A percentile compares a stretch with the other conserved stretches of the same genome.
Conservation (phyloP, 2,888 invertebrate species). For the Priocnemis perturbator region DNA sequence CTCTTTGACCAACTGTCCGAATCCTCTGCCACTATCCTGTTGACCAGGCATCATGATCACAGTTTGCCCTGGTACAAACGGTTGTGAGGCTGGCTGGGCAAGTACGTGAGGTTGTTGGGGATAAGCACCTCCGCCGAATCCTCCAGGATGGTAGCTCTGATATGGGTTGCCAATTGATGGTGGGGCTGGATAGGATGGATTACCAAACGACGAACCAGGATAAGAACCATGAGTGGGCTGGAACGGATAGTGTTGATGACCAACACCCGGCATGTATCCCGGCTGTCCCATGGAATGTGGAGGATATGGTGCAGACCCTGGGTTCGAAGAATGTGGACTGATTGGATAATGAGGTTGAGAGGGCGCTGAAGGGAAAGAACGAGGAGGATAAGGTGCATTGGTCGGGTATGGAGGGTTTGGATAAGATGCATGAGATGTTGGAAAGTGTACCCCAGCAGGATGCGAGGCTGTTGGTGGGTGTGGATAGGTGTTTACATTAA, state of each 20-base stretch:
- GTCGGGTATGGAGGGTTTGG: no score
- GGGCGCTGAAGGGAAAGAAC: no score
- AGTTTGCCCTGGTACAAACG: constrained; percentile 60
- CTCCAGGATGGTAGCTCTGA: constrained; percentile 36
- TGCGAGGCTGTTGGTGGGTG: not conserved
- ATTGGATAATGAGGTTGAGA: not conserved
- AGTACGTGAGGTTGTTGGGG: constrained; percentile 51
- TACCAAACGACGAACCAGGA: constrained; percentile 19
- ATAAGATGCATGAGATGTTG: no score
- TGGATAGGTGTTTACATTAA: constrained; percentile 37
- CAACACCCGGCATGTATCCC: no score
- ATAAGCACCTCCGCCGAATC: constrained; percentile 37
- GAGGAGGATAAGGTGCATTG: no score
- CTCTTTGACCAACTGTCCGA: constrained; percentile 60
- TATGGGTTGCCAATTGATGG: constrained; percentile 55
- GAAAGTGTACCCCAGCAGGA: no score
- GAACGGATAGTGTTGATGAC: no score
- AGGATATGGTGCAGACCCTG: constrained; percentile 11
- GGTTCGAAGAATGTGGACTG: not conserved
- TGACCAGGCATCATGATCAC: constrained; percentile 48
- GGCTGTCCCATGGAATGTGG: constrained; percentile 6
- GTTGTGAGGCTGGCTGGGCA: constrained; percentile 55
- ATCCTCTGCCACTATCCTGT: constrained; percentile 47
- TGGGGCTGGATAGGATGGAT: constrained; percentile 9
- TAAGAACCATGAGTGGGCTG: not conserved